Conservation (phyloP, 2,113 vertebrate genomes). For the Deroptyus accipitrinus region DNA sequence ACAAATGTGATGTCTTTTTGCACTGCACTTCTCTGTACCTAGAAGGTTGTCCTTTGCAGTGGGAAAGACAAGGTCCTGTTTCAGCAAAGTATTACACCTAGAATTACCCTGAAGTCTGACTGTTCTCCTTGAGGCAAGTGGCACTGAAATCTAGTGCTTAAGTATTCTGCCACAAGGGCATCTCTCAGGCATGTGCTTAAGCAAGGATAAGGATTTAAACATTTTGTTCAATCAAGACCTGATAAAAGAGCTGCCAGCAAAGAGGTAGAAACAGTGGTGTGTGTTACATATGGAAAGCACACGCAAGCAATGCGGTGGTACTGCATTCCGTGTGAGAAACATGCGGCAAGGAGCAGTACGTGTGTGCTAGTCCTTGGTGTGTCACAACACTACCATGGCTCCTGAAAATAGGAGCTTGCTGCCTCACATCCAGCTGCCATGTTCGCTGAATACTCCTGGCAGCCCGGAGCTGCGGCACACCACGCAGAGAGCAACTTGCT, state of each 20-base stretch:
- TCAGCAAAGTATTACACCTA: background rate
- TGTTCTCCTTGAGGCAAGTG: background rate
- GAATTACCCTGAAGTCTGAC: background rate
- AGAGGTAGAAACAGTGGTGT: background rate
- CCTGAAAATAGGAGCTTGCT: background rate
- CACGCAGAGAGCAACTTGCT: background rate
- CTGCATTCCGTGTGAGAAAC: background rate
- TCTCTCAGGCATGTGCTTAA: background rate
- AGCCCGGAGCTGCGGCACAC: background rate
- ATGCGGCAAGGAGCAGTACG: fast-evolving
- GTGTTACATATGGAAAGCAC: background rate
- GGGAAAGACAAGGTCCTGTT: background rate
- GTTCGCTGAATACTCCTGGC: background rate
- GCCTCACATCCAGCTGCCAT: background rate
- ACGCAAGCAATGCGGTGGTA: fast-evolving
- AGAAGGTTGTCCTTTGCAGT: background rate
- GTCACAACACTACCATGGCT: background rate
- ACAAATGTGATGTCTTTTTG: background rate
- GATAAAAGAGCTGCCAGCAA: background rate
- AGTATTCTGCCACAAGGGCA: background rate
- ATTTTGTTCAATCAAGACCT: background rate
- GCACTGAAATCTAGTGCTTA: background rate
- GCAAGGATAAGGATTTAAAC: background rate
- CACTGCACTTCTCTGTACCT: background rate
- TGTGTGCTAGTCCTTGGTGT: too few species aligned